Evolutionary conservation across 2,797 vertebrate genomes (phyloP).

Genomic region (Oophaga sylvatica): DNA sequence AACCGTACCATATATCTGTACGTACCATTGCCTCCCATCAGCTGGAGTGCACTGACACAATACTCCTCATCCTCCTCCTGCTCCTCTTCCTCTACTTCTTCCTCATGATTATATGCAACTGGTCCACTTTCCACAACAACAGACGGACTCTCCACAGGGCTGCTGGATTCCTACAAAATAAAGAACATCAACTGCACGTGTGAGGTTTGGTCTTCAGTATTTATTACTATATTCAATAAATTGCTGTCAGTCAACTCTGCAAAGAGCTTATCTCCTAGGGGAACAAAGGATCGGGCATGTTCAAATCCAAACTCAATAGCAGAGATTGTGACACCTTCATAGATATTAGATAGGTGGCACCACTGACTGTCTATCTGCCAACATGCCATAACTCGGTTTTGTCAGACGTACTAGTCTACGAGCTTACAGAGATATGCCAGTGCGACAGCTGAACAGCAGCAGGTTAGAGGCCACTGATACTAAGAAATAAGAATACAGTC

Average conservation of each 20-base stretch:
- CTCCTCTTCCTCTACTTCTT: constrained; percentile 84
- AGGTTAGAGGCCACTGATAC: neutral
- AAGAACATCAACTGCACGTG: neutral
- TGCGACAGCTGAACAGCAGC: neutral
- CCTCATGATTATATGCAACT: constrained; percentile 83
- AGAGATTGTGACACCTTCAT: no score
- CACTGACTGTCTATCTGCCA: no score
- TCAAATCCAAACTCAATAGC: neutral
- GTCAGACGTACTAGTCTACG: no score
- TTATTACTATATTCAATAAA: neutral
- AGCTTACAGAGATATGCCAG: no score
- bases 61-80: constrained; percentile 90
- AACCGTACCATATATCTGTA: neutral
- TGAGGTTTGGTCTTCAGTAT: neutral
- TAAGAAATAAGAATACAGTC: neutral
- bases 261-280: neutral
- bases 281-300: neutral
- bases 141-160: constrained; percentile 34
- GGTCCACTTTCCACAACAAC: constrained; percentile 91
- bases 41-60: constrained; percentile 90
- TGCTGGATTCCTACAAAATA: constrained; percentile 1
- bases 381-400: no score
- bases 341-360: no score
- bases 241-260: neutral
- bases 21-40: constrained; percentile 86